phyloP scores from a whole-genome alignment of 2,797 vertebrate genomes.

The Myotis findleyi region DNA sequence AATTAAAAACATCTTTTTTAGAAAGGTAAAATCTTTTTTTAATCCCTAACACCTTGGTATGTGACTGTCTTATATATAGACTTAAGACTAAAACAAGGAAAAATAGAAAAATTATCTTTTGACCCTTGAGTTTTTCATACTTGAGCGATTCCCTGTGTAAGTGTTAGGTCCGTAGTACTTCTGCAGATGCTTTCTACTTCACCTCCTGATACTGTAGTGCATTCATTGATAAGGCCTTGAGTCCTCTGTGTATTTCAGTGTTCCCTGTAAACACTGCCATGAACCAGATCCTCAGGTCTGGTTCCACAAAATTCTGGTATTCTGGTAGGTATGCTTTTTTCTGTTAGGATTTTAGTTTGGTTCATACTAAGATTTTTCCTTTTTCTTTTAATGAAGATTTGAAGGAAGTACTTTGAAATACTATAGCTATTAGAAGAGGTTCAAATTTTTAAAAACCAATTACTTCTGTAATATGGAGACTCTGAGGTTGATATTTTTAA shows the following conservation, averaged over 20 bases:
- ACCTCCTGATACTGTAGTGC: not conserved
- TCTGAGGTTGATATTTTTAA: not conserved
- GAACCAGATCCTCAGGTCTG: not conserved
- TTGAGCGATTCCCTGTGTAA: not conserved
- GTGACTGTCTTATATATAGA: not conserved
- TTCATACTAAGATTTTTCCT: not conserved
- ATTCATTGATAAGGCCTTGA: not conserved
- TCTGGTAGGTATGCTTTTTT: not conserved
- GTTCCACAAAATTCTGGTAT: not conserved
- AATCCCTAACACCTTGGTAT: not conserved
- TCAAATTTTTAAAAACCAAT: constrained; percentile 8
- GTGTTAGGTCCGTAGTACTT: not conserved
- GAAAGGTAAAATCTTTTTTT: not conserved
- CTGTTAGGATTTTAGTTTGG: constrained; percentile 22
- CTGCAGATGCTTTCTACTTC: not conserved
- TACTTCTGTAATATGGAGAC: not conserved
- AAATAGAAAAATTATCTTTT: not conserved
- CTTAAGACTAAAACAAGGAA: not conserved
- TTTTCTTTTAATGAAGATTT: constrained; percentile 30
- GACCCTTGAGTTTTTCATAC: not conserved
- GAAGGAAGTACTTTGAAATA: not conserved
- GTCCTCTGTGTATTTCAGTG: not conserved
- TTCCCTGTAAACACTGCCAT: not conserved
- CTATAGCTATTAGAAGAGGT: not conserved
- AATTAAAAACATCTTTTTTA: not conserved